phyloP scores from a whole-genome alignment of 2,888 invertebrate species.

The Myopa testacea region DNA sequence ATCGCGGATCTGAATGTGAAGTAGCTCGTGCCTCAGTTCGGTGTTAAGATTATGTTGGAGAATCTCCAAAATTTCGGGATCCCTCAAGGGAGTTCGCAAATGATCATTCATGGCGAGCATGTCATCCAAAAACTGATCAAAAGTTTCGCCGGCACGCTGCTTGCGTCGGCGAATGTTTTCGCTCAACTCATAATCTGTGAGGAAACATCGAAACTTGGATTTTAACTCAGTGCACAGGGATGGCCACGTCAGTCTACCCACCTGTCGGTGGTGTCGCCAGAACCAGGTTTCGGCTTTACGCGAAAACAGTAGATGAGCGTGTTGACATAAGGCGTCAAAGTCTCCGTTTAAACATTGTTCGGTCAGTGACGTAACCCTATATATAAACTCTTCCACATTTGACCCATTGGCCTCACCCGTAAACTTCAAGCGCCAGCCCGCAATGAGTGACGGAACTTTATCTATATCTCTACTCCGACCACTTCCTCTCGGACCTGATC shows the following conservation, averaged over 20 bases:
- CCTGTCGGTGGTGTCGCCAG: conserved; percentile 28
- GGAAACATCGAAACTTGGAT: background rate
- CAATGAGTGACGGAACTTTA: background rate
- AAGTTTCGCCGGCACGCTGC: conserved; percentile 14
- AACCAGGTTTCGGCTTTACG: conserved; percentile 31
- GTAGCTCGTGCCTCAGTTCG: conserved; percentile 12
- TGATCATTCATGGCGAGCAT: conserved; percentile 15
- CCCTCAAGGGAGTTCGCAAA: background rate
- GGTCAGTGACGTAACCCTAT: background rate
- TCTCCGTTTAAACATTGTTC: conserved; percentile 19
- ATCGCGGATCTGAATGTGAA: conserved; percentile 8
- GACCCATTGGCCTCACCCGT: background rate
- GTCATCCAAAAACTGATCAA: conserved; percentile 23
- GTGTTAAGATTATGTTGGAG: conserved; percentile 18
- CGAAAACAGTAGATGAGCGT: conserved; percentile 20
- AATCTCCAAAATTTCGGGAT: conserved; percentile 17
- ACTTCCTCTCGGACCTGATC: no score
- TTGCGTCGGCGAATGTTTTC: conserved; percentile 33
- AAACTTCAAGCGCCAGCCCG: background rate
- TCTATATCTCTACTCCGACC: background rate
- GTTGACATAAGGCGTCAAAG: conserved; percentile 19
- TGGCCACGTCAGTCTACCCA: background rate
- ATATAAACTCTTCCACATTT: conserved; percentile 21
- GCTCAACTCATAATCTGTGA: conserved; percentile 18
- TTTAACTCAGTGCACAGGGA: background rate